A percentile compares a stretch with the other conserved stretches of the same genome.
Conservation (phyloP, 2,113 vertebrate genomes). For the Oreochromis tanganicae region DNA sequence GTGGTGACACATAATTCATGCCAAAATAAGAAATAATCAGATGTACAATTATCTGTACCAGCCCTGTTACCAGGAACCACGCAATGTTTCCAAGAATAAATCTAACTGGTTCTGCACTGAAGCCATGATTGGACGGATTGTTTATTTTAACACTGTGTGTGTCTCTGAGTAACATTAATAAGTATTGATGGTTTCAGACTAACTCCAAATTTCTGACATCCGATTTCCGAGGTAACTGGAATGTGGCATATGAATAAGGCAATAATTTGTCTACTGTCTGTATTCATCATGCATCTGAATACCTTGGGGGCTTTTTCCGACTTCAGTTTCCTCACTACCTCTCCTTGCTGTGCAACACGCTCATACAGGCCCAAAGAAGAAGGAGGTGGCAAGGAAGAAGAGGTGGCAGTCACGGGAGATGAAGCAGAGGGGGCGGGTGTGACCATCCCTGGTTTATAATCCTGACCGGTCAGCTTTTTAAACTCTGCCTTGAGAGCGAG, state of each 20-base stretch:
- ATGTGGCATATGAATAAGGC: background rate
- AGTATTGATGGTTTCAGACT: background rate
- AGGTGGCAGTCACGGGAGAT: background rate
- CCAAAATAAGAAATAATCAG: background rate
- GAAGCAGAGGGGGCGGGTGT: slow-evolving; percentile 1
- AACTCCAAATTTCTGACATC: background rate
- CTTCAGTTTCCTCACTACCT: slow-evolving; percentile 82
- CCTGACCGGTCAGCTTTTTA: slow-evolving; percentile 79
- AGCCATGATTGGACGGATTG: accelerated
- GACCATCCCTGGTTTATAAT: slow-evolving; percentile 78
- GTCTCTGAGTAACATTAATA: background rate
- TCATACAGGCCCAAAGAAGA: slow-evolving; percentile 58
- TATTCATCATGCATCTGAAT: background rate
- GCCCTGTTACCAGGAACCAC: background rate
- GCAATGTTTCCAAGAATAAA: background rate
- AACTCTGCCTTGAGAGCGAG: slow-evolving; percentile 80
- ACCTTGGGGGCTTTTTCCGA: slow-evolving; percentile 75
- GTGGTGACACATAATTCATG: background rate
- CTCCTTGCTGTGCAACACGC: slow-evolving; percentile 77
- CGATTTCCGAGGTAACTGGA: accelerated
- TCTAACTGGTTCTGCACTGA: background rate
- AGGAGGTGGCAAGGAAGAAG: background rate
- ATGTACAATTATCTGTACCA: accelerated
- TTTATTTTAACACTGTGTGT: background rate
- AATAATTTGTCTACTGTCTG: background rate